A percentile compares a stretch with the other conserved stretches of the same genome.
These are phyloP conservation scores for Leptinotarsa juncta DNA, from an alignment of 2,888 invertebrate species.

Conservation along the genomic window DNA sequence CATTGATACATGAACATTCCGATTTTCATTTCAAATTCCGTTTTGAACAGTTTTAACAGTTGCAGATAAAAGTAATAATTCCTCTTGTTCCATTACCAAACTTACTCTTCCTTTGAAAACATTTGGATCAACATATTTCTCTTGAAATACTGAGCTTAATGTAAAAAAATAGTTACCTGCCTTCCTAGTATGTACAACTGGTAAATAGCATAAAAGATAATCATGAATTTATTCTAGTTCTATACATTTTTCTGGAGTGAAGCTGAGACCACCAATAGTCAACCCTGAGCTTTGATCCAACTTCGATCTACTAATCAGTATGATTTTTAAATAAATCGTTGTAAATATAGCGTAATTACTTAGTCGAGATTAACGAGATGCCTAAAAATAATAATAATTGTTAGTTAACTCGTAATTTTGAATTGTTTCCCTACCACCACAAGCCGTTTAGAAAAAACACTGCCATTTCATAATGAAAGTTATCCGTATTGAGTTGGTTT, in stretches of 20 bases:
- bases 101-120: not conserved
- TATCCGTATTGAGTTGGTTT: conserved; percentile 34
- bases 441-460: conserved; percentile 57
- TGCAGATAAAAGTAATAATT: not conserved
- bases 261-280: not conserved
- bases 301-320: not conserved
- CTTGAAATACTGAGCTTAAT: conserved; percentile 28
- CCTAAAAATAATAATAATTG: conserved; percentile 25
- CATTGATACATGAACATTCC: too few species aligned
- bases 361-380: conserved; percentile 22
- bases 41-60: not conserved
- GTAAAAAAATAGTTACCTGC: conserved; percentile 18
- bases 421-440: conserved; percentile 14
- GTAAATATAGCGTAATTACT: conserved; percentile 24
- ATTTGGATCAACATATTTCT: not conserved
- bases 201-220: conserved; percentile 6
- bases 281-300: not conserved
- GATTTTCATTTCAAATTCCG: too few species aligned
- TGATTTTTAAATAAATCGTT: not conserved
- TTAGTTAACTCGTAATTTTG: conserved; percentile 14
- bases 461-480: conserved; percentile 57
- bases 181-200: conserved; percentile 9
- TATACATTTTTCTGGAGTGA: not conserved
- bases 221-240: conserved; percentile 5
- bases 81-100: not conserved